A percentile compares a stretch with the other conserved stretches of the same genome.
These are phyloP conservation scores for Lanistes nyassanus DNA, from an alignment of 1,140 invertebrate genomes.

Conservation along the genomic window DNA sequence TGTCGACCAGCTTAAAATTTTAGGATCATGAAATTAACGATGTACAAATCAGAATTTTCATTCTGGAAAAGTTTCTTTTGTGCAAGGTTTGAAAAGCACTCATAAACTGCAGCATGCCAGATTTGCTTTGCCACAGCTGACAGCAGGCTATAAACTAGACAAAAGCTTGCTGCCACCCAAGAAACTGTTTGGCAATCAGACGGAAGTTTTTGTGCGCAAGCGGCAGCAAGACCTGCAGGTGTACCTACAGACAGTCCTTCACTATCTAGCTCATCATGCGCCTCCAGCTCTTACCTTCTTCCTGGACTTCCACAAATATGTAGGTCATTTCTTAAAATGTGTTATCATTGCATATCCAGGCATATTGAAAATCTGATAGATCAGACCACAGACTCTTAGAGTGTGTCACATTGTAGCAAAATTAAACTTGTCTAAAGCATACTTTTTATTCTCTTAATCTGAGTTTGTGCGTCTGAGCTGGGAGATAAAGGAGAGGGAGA, in stretches of 20 bases:
- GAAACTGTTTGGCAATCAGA: slow-evolving; percentile 84
- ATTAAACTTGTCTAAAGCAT: too few species aligned
- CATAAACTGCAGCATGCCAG: too few species aligned
- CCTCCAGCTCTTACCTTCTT: slow-evolving; percentile 59
- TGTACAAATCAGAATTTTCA: too few species aligned
- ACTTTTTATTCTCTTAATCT: too few species aligned
- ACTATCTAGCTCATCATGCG: slow-evolving; percentile 53
- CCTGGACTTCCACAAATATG: slow-evolving; percentile 67
- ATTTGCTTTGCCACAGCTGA: slow-evolving; percentile 59
- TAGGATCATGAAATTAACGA: too few species aligned
- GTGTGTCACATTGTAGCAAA: too few species aligned
- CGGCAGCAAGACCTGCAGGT: slow-evolving; percentile 80
- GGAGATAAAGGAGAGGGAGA: too few species aligned
- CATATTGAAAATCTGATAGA: slow-evolving; percentile 60
- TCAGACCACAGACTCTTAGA: too few species aligned
- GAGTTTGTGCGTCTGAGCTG: too few species aligned
- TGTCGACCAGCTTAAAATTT: too few species aligned
- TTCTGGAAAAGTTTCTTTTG: too few species aligned
- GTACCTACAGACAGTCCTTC: slow-evolving; percentile 78
- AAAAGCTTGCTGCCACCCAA: slow-evolving; percentile 91
- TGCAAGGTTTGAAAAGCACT: too few species aligned
- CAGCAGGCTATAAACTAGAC: slow-evolving; percentile 59
- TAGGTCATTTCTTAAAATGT: slow-evolving; percentile 49
- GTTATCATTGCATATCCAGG: slow-evolving; percentile 52
- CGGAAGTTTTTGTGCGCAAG: slow-evolving; percentile 86